These are phyloP conservation scores for Dolomedes plantarius DNA, from an alignment of 2,888 invertebrate genomes.

Conservation along the genomic window DNA sequence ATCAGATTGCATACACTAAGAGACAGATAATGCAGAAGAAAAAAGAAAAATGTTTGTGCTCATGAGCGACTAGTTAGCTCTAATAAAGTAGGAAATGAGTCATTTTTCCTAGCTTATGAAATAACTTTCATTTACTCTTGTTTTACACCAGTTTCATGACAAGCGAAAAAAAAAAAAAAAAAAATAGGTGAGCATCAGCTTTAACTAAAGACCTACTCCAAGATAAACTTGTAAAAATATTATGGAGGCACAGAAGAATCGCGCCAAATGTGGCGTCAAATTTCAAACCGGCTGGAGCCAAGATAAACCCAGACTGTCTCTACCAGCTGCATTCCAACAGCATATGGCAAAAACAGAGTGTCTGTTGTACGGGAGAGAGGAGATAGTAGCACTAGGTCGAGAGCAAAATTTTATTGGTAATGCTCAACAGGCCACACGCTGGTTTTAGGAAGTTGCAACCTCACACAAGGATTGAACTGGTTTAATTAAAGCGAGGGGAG, in stretches of 20 bases:
- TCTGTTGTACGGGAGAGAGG: background rate
- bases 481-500: background rate
- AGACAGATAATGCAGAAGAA: too few relatives aligned
- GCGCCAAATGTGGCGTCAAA: background rate
- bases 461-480: background rate
- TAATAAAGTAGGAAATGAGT: too few relatives aligned
- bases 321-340: background rate
- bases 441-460: background rate
- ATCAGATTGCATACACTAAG: too few relatives aligned
- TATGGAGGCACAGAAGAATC: background rate
- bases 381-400: too few relatives aligned
- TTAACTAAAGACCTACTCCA: too few relatives aligned
- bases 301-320: background rate
- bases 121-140: too few relatives aligned
- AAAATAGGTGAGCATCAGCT: too few relatives aligned
- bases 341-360: background rate
- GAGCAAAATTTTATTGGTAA: background rate
- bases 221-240: background rate
- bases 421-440: background rate
- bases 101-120: too few relatives aligned
- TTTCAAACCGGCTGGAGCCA: background rate
- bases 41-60: too few relatives aligned
- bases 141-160: too few relatives aligned
- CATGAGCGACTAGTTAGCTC: too few relatives aligned
- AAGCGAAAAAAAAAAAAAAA: too few relatives aligned